These are phyloP conservation scores for Pedionomus torquatus DNA, from an alignment of 2,113 vertebrate species.

Conservation along the genomic window DNA sequence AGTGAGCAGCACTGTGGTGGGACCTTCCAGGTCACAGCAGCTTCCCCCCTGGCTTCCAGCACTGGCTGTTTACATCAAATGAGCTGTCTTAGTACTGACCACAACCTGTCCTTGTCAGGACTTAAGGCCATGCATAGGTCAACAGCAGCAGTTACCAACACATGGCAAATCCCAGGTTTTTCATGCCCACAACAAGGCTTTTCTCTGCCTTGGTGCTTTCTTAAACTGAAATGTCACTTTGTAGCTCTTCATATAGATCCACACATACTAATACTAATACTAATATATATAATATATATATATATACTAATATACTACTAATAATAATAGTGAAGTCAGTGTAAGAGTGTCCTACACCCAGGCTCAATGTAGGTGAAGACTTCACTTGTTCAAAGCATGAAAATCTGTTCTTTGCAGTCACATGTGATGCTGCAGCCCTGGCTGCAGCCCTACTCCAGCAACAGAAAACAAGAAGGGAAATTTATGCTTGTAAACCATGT, in stretches of 20 bases:
- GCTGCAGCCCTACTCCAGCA: not conserved
- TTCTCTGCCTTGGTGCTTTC: not conserved
- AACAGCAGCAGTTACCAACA: not conserved
- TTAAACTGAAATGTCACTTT: not conserved
- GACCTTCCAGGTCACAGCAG: not conserved
- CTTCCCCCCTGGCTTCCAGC: not conserved
- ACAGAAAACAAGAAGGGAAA: not conserved
- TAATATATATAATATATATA: no score
- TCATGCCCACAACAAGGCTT: not conserved
- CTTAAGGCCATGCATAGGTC: not conserved
- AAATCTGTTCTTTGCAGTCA: not conserved
- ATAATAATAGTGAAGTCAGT: not conserved
- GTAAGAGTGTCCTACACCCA: not conserved
- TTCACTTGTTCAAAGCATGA: not conserved
- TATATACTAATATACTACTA: no score
- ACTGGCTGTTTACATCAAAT: not conserved
- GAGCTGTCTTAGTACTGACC: not conserved
- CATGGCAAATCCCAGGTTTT: not conserved
- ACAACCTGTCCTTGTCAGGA: not conserved
- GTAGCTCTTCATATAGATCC: not conserved
- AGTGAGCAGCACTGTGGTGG: accelerated
- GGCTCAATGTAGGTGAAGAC: accelerated
- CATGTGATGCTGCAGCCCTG: not conserved
- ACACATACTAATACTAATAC: accelerated
- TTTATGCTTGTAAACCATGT: not conserved